A percentile compares a stretch with the other conserved stretches of the same genome.
phyloP scores from a whole-genome alignment of 2,888 invertebrate species.

The Drosophila acutilabella region DNA sequence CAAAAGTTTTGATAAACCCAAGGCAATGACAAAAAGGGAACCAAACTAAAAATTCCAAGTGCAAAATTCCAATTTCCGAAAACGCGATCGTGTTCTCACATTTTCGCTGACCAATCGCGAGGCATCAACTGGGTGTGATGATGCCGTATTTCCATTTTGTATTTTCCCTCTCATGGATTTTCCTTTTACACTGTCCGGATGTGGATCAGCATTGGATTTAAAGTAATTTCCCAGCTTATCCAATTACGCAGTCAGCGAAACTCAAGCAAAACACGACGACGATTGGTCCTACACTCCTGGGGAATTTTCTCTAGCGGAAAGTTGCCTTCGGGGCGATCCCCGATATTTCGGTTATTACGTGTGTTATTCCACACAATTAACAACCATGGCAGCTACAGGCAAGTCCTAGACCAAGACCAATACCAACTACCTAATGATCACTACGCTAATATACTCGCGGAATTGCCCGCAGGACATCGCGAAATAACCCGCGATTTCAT shows the following conservation, averaged over 20 bases:
- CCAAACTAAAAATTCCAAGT: constrained; percentile 62
- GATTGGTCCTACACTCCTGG: constrained; percentile 6
- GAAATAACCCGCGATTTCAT: constrained; percentile 71
- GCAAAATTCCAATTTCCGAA: constrained; percentile 63
- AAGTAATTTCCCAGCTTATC: constrained; percentile 81
- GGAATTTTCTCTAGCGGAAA: constrained; percentile 34
- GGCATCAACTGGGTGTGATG: constrained; percentile 50
- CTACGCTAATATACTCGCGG: constrained; percentile 46
- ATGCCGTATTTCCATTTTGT: constrained; percentile 67
- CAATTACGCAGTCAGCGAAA: constrained; percentile 82
- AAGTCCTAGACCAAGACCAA: not conserved
- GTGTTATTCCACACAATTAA: constrained; percentile 76
- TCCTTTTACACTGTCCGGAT: constrained; percentile 63
- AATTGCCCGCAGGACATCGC: constrained; percentile 59
- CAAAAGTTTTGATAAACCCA: constrained; percentile 79
- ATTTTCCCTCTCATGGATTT: constrained; percentile 72
- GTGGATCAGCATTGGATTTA: constrained; percentile 72
- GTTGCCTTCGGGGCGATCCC: constrained; percentile 55
- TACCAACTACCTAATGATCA: constrained; percentile 61
- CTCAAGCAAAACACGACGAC: constrained; percentile 63
- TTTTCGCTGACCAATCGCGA: constrained; percentile 48
- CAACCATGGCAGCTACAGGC: constrained; percentile 43
- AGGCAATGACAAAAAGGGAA: constrained; percentile 62
- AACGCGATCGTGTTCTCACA: constrained; percentile 27
- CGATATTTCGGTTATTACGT: constrained; percentile 71